A percentile compares a stretch with the other conserved stretches of the same genome.
Evolutionary conservation across 2,113 vertebrate species (phyloP).

Genomic region (Aspidoscelis tigris): DNA sequence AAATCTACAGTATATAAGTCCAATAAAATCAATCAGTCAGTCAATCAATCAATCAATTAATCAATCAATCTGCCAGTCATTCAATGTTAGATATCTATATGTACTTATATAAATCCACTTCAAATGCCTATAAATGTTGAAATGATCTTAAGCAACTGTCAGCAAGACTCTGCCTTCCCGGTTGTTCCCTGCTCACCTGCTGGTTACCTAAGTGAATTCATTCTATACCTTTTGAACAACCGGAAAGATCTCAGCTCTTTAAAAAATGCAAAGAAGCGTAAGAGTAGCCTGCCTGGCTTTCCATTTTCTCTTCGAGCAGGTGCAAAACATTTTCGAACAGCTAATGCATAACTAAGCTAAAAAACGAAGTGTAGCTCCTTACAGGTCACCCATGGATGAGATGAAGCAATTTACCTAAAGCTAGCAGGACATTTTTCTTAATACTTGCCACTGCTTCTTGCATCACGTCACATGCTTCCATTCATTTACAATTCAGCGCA

Average conservation of each 20-base stretch:
- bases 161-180: background rate
- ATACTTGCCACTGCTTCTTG: background rate
- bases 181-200: background rate
- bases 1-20: too few relatives aligned
- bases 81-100: too few relatives aligned
- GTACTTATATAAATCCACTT: too few relatives aligned
- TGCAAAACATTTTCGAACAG: background rate
- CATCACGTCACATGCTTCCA: constrained; percentile 1
- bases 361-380: constrained; percentile 10
- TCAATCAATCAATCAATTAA: too few relatives aligned
- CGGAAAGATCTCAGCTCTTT: background rate
- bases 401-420: constrained; percentile 6
- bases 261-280: background rate
- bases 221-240: background rate
- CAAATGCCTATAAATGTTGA: too few relatives aligned
- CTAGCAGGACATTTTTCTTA: constrained; percentile 7
- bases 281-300: background rate
- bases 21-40: too few relatives aligned
- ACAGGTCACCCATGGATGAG: constrained; percentile 15
- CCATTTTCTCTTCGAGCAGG: background rate
- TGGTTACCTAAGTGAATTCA: too few relatives aligned
- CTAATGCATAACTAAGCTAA: background rate
- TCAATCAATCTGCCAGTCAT: too few relatives aligned
- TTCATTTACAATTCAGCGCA: background rate
- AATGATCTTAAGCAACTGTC: too few relatives aligned